Conservation (phyloP, 2,113 vertebrate genomes). For the Gallinago undulata region DNA sequence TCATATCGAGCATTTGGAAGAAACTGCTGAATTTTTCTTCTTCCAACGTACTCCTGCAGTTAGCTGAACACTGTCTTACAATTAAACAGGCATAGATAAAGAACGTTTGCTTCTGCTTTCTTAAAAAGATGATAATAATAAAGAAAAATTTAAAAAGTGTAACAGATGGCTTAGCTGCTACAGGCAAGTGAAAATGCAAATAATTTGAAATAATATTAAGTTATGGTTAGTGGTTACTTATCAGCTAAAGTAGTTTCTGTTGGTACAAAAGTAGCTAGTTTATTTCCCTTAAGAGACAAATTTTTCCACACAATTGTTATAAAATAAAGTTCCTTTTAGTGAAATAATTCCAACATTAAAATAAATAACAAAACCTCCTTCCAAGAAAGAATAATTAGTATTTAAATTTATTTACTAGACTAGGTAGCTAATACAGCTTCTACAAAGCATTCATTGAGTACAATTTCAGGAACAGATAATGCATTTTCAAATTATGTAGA, state of each 20-base stretch:
- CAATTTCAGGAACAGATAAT: neutral
- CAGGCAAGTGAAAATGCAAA: slow-evolving; percentile 14
- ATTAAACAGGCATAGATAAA: neutral
- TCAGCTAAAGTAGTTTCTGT: neutral
- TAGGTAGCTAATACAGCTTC: neutral
- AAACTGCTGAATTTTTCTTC: neutral
- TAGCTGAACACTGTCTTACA: neutral
- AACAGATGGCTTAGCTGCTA: slow-evolving; percentile 19
- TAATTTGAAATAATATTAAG: slow-evolving; percentile 17
- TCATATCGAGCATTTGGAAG: neutral
- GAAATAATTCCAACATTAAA: neutral
- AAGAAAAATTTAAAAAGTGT: neutral
- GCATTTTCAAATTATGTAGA: neutral
- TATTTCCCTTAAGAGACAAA: neutral
- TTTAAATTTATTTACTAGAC: slow-evolving; percentile 12
- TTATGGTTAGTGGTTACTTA: slow-evolving; percentile 27
- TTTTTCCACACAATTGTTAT: neutral
- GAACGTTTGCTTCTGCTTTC: neutral
- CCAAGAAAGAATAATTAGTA: neutral
- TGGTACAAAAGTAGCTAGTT: neutral
- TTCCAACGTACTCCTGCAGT: neutral
- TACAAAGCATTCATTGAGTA: neutral
- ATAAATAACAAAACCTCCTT: neutral
- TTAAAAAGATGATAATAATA: neutral
- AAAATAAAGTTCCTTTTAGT: neutral